phyloP scores from a whole-genome alignment of 1,140 invertebrate species.

The Campoletis sonorensis region DNA sequence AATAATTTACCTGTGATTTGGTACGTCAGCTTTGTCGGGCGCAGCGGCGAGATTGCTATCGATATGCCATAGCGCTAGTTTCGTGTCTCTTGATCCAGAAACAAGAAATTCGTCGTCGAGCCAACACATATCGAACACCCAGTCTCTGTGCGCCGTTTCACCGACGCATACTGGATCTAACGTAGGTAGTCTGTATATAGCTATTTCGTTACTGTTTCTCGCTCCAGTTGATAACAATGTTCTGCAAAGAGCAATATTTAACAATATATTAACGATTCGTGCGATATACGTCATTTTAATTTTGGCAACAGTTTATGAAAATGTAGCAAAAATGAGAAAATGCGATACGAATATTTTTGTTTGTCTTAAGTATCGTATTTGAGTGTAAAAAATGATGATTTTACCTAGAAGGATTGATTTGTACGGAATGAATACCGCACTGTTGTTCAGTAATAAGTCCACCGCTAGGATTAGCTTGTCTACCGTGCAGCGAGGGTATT shows the following conservation, averaged over 20 bases:
- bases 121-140: constrained; percentile 98
- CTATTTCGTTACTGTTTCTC: constrained; percentile 94
- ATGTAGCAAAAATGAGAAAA: too few relatives aligned
- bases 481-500: constrained; percentile 88
- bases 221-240: constrained; percentile 95
- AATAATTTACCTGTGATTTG: constrained; percentile 69
- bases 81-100: constrained; percentile 93
- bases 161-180: constrained; percentile 97
- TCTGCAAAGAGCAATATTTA: constrained; percentile 65
- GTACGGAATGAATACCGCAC: constrained; percentile 94
- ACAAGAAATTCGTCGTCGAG: constrained; percentile 97
- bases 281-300: too few relatives aligned
- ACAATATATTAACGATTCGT: too few relatives aligned
- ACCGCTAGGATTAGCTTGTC: constrained; percentile 66
- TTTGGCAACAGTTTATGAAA: too few relatives aligned
- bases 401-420: constrained; percentile 92
- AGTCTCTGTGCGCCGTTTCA: constrained; percentile 93
- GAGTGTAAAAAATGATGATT: background rate
- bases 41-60: constrained; percentile 79
- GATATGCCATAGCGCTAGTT: constrained; percentile 88
- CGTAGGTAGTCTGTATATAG: constrained; percentile 94
- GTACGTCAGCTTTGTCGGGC: constrained; percentile 76
- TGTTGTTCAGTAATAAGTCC: constrained; percentile 78
- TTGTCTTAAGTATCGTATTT: too few relatives aligned
- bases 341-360: too few relatives aligned